A percentile compares a stretch with the other conserved stretches of the same genome.
These are phyloP conservation scores for Aptenodytes patagonicus DNA, from an alignment of 2,113 vertebrate genomes.

Conservation along the genomic window DNA sequence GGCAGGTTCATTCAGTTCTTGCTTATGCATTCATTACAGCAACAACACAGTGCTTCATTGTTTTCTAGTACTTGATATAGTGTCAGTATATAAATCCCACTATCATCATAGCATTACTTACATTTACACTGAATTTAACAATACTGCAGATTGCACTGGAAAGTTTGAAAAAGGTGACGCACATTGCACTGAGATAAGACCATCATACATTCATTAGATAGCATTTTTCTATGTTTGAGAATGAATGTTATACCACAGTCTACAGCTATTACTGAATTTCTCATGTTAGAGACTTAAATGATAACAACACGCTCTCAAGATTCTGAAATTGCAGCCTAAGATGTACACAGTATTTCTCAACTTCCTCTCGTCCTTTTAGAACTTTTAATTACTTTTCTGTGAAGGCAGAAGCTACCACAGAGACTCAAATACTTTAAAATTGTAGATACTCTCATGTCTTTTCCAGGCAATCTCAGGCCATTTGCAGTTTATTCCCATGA, in stretches of 20 bases:
- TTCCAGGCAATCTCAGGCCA: neutral
- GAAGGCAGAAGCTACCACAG: neutral
- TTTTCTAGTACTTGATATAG: conserved; percentile 29
- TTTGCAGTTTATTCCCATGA: neutral
- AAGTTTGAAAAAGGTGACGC: neutral
- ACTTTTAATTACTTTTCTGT: conserved; percentile 24
- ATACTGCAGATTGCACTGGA: neutral
- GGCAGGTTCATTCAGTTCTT: neutral
- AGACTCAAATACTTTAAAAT: neutral
- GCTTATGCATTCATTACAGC: neutral
- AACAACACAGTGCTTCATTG: neutral
- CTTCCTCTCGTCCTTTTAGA: conserved; percentile 6
- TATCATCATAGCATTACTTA: neutral
- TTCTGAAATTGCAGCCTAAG: neutral
- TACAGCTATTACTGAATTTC: conserved; percentile 34
- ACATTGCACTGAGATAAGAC: neutral
- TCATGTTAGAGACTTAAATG: neutral
- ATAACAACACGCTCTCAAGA: neutral
- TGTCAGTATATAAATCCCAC: neutral
- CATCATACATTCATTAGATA: neutral
- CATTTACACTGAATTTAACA: conserved; percentile 43
- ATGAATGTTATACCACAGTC: neutral
- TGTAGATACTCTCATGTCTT: neutral
- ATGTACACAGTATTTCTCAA: neutral
- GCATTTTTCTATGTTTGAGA: neutral